These are phyloP conservation scores for Galerucella calmariensis DNA, from an alignment of 2,888 invertebrate species.

Conservation along the genomic window DNA sequence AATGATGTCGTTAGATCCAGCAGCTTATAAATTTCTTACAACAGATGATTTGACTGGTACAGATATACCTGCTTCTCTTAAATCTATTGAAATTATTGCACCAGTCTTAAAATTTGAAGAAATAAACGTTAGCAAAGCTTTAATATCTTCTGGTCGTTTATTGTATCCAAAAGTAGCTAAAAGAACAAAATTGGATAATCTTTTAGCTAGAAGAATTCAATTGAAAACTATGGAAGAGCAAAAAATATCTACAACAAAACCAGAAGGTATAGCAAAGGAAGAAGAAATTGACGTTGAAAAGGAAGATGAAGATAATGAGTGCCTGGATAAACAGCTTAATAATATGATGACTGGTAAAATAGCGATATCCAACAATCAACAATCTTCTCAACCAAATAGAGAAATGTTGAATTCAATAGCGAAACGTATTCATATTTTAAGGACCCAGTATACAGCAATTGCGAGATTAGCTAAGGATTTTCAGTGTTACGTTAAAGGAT, in stretches of 20 bases:
- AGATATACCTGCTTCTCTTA: slow-evolving; percentile 59
- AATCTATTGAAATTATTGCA: slow-evolving; percentile 67
- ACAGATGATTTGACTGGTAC: slow-evolving; percentile 65
- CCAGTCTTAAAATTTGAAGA: slow-evolving; percentile 74
- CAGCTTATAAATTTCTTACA: slow-evolving; percentile 78
- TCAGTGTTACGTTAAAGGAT: slow-evolving; percentile 78
- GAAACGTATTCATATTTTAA: slow-evolving; percentile 76
- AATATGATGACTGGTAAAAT: slow-evolving; percentile 64
- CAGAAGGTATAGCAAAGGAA: slow-evolving; percentile 60
- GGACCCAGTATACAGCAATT: slow-evolving; percentile 77
- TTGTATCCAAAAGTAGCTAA: slow-evolving; percentile 90
- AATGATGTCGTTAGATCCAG: slow-evolving; percentile 82
- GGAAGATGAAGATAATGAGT: slow-evolving; percentile 63
- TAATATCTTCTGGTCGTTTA: slow-evolving; percentile 78
- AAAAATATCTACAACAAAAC: slow-evolving; percentile 68
- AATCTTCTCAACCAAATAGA: slow-evolving; percentile 60
- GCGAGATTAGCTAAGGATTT: slow-evolving; percentile 78
- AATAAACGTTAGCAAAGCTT: slow-evolving; percentile 85
- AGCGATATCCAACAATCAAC: slow-evolving; percentile 48
- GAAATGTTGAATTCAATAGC: slow-evolving; percentile 72
- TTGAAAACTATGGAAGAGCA: slow-evolving; percentile 82
- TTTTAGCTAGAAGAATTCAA: slow-evolving; percentile 81
- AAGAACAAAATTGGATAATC: slow-evolving; percentile 84
- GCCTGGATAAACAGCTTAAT: slow-evolving; percentile 61
- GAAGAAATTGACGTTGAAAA: slow-evolving; percentile 61